Percentiles rank a stretch among this genome's conserved stretches.
Evolutionary conservation across 2,113 vertebrate species (phyloP).

Genomic region (Lampris megalopsis): DNA sequence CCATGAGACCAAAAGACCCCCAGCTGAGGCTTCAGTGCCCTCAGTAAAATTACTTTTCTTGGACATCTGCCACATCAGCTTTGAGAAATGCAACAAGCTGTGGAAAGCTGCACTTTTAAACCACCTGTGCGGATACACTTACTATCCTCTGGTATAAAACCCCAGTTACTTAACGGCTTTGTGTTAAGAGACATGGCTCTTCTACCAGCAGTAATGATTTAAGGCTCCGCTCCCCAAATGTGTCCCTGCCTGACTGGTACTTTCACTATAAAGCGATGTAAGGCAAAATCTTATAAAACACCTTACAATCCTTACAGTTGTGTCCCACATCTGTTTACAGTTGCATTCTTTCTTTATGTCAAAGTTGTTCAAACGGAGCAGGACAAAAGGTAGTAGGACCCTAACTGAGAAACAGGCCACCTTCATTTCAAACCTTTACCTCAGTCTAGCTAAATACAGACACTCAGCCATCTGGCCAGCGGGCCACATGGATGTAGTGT

Average conservation of each 20-base stretch:
- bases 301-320: constrained; percentile 19
- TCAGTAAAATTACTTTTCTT: constrained; percentile 16
- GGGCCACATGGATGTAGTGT: constrained; percentile 33
- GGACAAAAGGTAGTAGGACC: constrained; percentile 29
- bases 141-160: not conserved
- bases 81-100: constrained; percentile 1
- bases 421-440: constrained; percentile 40
- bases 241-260: constrained; percentile 16
- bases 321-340: constrained; percentile 41
- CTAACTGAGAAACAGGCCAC: constrained; percentile 30
- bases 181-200: not conserved
- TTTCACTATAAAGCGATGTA: constrained; percentile 25
- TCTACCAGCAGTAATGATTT: not conserved
- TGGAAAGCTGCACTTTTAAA: constrained; percentile 21
- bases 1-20: constrained; percentile 11
- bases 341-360: constrained; percentile 26
- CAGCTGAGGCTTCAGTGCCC: constrained; percentile 2
- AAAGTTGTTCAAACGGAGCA: constrained; percentile 23
- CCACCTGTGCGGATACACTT: constrained; percentile 6
- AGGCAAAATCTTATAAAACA: constrained; percentile 40
- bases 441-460: constrained; percentile 37
- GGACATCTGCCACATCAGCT: constrained; percentile 11
- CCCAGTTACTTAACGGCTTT: constrained; percentile 13
- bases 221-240: constrained; percentile 28
- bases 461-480: constrained; percentile 24